Conservation (phyloP, 1,140 invertebrate genomes). For the Copidosoma floridanum region DNA sequence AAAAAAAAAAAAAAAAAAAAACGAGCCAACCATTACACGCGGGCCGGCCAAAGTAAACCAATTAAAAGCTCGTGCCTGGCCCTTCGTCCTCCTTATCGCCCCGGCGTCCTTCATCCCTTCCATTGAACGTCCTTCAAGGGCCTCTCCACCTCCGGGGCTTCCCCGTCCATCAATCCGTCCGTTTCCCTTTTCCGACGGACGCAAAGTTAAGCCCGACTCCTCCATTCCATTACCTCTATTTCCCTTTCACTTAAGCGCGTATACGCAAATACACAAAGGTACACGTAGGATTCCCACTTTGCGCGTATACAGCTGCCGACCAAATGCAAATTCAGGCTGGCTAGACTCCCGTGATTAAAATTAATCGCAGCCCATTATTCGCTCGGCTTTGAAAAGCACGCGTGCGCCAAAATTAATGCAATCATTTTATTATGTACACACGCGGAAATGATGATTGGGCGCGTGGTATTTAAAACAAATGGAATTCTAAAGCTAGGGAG, state of each 20-base stretch:
- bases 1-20: too few relatives aligned
- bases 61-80: slow-evolving; percentile 27
- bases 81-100: background rate
- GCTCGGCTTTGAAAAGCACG: too few relatives aligned
- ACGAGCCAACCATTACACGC: too few relatives aligned
- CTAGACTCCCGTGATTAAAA: too few relatives aligned
- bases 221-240: background rate
- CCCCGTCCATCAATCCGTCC: background rate
- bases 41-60: slow-evolving; percentile 13
- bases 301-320: background rate
- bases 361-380: too few relatives aligned
- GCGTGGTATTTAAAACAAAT: too few relatives aligned
- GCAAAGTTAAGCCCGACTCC: too few relatives aligned
- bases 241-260: background rate
- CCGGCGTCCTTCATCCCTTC: background rate
- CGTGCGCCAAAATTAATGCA: too few relatives aligned
- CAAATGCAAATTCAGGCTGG: too few relatives aligned
- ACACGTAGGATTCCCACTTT: background rate
- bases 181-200: background rate
- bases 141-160: background rate
- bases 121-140: background rate
- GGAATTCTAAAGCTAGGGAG: too few relatives aligned
- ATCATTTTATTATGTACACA: too few relatives aligned
- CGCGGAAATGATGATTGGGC: too few relatives aligned
- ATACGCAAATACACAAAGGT: background rate